Evolutionary conservation across 2,113 vertebrate species (phyloP), one percentile per base, ranked within the genome.

Genomic region (Upupa epops): DNA sequence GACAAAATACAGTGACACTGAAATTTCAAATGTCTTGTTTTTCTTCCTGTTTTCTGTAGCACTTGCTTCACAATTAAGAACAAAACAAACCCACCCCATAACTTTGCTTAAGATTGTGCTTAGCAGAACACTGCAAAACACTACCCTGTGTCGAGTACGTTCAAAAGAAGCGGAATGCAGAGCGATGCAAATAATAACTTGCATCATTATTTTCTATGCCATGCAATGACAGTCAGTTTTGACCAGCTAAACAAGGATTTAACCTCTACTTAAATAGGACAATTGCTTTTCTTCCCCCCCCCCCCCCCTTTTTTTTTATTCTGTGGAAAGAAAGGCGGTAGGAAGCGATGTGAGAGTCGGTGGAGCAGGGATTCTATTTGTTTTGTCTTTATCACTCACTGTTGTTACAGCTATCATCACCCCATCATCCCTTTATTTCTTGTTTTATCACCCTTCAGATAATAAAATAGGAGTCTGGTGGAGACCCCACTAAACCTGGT

Each of bases 11-110:
- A 95, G 88, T 46, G 65, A 45, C 71, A 84, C 4, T 81, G 83
- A 94, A 96, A 92, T 94, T 93, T 94, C 65, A 83, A 84, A 71
- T 90, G 54, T 60, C 12, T 34, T 86, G 40, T 11, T 76, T 68
- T 79, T 31, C 32, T 84, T n/a, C n/a, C n/a, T n/a, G n/a, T 80
- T 72, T 79, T 24, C 56, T 74, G 37, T 26, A 74, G 63, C 77
- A 74, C 59, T 93, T 18, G 25, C 34, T 84, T 93, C 72, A 92
- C 72, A 88, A 95, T 92, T 79, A 80, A 78, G n/a, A 91, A 37
- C 19, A 76, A 72, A 95, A 80, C 88, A 59, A 61, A 60, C 34
- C 8, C 21, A 22, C 11, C n/a, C 56, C 32, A 37, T 11, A 61
- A 36, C 45, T 87, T 91, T 48, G 64, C 52, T 71, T 45, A n/a